Percentiles rank a stretch among this genome's conserved stretches.
Conservation (phyloP, 2,797 vertebrate genomes). For the Neomorphus geoffroyi region DNA sequence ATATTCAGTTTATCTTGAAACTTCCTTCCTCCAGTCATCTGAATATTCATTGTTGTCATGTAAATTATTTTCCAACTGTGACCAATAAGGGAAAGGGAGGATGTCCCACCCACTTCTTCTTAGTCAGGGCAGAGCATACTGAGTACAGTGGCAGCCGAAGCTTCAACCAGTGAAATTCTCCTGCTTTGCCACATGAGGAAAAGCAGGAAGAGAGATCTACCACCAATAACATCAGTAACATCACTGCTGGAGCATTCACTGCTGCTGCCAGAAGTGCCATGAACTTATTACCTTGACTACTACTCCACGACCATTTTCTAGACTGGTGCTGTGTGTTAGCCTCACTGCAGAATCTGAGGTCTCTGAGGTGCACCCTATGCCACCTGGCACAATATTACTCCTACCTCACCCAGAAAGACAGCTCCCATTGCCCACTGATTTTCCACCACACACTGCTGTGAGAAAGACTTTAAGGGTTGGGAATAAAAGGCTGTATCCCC, state of each 20-base stretch:
- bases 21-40: background rate
- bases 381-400: rapidly evolving
- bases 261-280: background rate
- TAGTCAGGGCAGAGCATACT: background rate
- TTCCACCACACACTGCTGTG: background rate
- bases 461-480: background rate
- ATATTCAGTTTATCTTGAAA: background rate
- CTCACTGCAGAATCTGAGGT: background rate
- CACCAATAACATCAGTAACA: background rate
- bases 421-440: background rate
- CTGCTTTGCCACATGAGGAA: background rate
- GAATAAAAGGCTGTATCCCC: background rate
- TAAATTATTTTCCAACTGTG: background rate
- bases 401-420: background rate
- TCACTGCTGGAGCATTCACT: background rate
- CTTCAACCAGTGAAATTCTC: background rate
- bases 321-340: background rate
- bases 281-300: background rate
- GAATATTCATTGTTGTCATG: background rate
- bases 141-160: too few relatives aligned
- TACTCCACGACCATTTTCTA: background rate
- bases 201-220: background rate
- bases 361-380: background rate
- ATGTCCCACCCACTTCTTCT: background rate
- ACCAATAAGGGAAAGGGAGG: background rate